Evolutionary conservation across 2,888 invertebrate species (phyloP).

Genomic region (Cheilosia vernalis): DNA sequence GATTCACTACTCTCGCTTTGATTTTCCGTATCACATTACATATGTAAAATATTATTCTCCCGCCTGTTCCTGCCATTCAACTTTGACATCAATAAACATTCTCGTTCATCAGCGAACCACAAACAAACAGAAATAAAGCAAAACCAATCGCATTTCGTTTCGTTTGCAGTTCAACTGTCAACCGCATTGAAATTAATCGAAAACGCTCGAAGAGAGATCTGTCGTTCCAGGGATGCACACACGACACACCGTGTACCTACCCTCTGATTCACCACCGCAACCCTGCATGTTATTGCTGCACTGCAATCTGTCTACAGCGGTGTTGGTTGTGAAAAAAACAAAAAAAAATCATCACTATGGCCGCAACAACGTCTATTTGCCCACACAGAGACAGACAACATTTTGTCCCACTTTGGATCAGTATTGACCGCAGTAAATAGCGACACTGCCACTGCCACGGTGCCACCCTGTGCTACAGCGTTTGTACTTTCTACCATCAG

Average conservation of each 20-base stretch:
- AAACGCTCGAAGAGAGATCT: conserved; percentile 42
- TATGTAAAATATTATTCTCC: conserved; percentile 45
- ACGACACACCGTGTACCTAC: too few species aligned
- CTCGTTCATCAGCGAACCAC: conserved; percentile 61
- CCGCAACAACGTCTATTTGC: conserved; percentile 59
- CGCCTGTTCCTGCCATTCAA: not conserved
- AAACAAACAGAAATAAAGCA: conserved; percentile 25
- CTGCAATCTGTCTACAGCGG: conserved; percentile 62
- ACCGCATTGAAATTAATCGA: conserved; percentile 65
- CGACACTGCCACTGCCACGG: conserved; percentile 44
- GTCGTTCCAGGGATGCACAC: not conserved
- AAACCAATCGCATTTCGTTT: conserved; percentile 48
- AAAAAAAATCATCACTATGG: conserved; percentile 46
- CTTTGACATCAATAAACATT: conserved; percentile 47
- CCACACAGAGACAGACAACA: conserved; percentile 4
- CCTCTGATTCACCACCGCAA: conserved; percentile 41
- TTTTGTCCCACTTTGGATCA: conserved; percentile 34
- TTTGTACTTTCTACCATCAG: conserved; percentile 19
- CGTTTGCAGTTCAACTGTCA: conserved; percentile 64
- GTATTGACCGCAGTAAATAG: conserved; percentile 58
- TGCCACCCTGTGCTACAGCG: conserved; percentile 28
- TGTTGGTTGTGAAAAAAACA: conserved; percentile 34
- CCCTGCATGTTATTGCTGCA: not conserved
- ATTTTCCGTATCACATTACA: conserved; percentile 62
- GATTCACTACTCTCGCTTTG: conserved; percentile 26